Percentiles rank a stretch among this genome's conserved stretches.
phyloP scores from a whole-genome alignment of 2,797 vertebrate species.

The Arremon aurantiirostris region DNA sequence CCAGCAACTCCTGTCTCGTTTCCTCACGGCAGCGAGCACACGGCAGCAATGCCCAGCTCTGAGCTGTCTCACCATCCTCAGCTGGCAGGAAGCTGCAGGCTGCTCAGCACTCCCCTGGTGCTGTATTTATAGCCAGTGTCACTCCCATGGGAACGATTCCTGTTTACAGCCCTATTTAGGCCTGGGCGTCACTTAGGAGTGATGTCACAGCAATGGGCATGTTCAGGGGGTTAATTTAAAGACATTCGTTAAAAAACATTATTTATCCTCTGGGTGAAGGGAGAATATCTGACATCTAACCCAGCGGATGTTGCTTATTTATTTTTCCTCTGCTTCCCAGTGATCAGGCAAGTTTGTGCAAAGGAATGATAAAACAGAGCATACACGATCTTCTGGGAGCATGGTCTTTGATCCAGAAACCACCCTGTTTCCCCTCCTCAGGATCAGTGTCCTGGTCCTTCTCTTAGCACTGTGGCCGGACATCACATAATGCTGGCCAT shows the following conservation, averaged over 20 bases:
- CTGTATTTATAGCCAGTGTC: constrained; percentile 42
- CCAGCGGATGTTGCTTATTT: accelerated
- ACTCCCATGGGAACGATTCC: not conserved
- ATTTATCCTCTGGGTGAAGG: not conserved
- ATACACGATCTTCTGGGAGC: not conserved
- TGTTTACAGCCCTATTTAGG: constrained; percentile 45
- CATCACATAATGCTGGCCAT: not conserved
- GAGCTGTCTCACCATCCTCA: constrained; percentile 39
- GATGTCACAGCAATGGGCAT: not conserved
- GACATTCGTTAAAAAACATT: not conserved
- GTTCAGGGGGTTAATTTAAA: constrained; percentile 18
- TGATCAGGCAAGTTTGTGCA: not conserved
- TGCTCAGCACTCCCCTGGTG: not conserved
- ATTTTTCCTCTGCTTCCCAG: not conserved
- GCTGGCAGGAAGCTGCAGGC: constrained; percentile 5
- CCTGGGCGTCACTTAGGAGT: constrained; percentile 22
- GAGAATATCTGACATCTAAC: not conserved
- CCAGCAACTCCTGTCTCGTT: not conserved
- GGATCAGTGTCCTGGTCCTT: not conserved
- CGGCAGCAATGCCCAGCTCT: not conserved
- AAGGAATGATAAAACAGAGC: not conserved
- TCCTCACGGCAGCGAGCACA: not conserved
- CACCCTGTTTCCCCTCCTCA: not conserved
- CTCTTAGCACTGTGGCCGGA: not conserved
- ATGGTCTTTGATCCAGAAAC: not conserved